Evolutionary conservation across 2,888 invertebrate genomes (phyloP).

Genomic region (Alsophila aescularia): DNA sequence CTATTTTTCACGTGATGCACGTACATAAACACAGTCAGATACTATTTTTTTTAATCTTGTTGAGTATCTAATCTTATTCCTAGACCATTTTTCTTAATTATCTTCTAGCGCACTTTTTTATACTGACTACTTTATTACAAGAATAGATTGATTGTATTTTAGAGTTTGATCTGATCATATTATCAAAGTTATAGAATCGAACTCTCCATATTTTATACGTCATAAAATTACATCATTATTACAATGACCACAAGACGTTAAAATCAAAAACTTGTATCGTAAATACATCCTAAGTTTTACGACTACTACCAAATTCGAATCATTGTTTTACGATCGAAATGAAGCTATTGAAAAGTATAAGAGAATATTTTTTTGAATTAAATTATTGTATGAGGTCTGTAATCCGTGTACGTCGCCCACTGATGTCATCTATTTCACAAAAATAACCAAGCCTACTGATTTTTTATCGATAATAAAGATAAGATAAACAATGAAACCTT

Average conservation of each 20-base stretch:
- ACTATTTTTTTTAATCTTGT: too few relatives aligned
- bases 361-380: conserved; percentile 26
- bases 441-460: conserved; percentile 29
- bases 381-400: conserved; percentile 15
- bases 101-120: too few relatives aligned
- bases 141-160: background rate
- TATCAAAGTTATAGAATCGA: background rate
- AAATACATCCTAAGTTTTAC: conserved; percentile 41
- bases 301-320: conserved; percentile 36
- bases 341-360: conserved; percentile 35
- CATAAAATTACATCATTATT: conserved; percentile 32
- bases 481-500: conserved; percentile 28
- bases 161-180: background rate
- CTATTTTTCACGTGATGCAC: too few relatives aligned
- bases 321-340: conserved; percentile 44
- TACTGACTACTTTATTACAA: too few relatives aligned
- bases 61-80: too few relatives aligned
- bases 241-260: conserved; percentile 28
- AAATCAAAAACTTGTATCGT: conserved; percentile 35
- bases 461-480: conserved; percentile 30
- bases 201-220: background rate
- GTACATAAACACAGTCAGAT: too few relatives aligned
- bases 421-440: conserved; percentile 16
- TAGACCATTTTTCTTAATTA: too few relatives aligned
- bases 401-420: conserved; percentile 24